Evolutionary conservation across 2,888 invertebrate genomes (phyloP).

Genomic region (Hyles lineata): DNA sequence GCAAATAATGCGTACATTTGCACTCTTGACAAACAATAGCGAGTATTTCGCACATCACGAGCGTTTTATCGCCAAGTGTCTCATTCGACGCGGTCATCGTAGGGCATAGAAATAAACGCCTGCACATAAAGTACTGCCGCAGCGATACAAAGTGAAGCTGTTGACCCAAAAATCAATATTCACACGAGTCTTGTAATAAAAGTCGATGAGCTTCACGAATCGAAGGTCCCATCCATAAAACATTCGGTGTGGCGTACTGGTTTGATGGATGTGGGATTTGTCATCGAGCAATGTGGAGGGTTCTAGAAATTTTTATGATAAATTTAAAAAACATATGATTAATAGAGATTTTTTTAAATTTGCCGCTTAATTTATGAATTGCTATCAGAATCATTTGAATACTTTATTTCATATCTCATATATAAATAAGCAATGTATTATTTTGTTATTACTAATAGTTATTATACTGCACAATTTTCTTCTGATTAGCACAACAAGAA

Average conservation of each 20-base stretch:
- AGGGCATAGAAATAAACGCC: slow-evolving; percentile 58
- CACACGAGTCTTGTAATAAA: slow-evolving; percentile 75
- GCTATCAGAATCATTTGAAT: no score
- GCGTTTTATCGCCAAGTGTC: slow-evolving; percentile 49
- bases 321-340: no score
- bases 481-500: neutral
- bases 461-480: neutral
- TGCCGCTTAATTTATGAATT: no score
- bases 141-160: slow-evolving; percentile 68
- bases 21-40: slow-evolving; percentile 30
- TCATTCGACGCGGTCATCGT: slow-evolving; percentile 56
- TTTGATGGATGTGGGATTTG: slow-evolving; percentile 41
- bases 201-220: slow-evolving; percentile 74
- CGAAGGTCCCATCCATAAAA: slow-evolving; percentile 78
- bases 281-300: neutral
- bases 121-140: slow-evolving; percentile 53
- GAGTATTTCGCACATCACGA: slow-evolving; percentile 42
- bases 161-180: slow-evolving; percentile 83
- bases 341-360: no score
- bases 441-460: neutral
- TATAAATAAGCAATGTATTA: no score
- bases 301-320: neutral
- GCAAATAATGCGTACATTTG: neutral
- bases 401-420: no score
- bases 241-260: slow-evolving; percentile 62